Conservation (phyloP, 2,113 vertebrate species). For the Chaenogobius annularis region DNA sequence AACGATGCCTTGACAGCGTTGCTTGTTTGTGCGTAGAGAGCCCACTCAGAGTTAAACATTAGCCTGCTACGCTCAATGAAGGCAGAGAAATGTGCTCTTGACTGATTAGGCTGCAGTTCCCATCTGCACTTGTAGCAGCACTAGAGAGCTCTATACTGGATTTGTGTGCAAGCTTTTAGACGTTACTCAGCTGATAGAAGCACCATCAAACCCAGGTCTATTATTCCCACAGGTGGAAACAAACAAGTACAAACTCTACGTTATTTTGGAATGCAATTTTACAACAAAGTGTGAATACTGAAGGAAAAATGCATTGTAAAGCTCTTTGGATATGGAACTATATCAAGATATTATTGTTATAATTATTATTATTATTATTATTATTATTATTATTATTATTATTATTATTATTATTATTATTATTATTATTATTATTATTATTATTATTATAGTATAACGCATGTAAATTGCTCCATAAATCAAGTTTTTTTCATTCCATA, state of each 20-base stretch:
- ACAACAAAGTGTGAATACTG: not conserved
- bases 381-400: no score
- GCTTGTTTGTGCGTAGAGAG: not conserved
- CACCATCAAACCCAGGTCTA: not conserved
- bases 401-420: no score
- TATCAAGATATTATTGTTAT: no score
- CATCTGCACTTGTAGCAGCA: conserved; percentile 53
- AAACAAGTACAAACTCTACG: not conserved
- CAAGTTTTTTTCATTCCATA: not conserved
- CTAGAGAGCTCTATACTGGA: conserved; percentile 24
- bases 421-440: no score
- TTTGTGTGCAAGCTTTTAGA: conserved; percentile 18
- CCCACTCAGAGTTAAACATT: conserved; percentile 53
- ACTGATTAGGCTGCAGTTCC: conserved; percentile 65
- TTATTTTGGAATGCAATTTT: not conserved
- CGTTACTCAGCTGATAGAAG: conserved; percentile 22
- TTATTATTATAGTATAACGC: no score
- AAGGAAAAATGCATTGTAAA: not conserved
- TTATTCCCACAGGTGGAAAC: not conserved
- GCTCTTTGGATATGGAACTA: not conserved
- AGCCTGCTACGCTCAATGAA: conserved; percentile 54
- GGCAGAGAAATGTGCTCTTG: conserved; percentile 69
- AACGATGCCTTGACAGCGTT: not conserved
- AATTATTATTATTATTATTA: no score
- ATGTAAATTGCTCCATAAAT: no score